Base-by-base conservation (phyloP, 2,797 vertebrate genomes). In the Rhabdomys pumilio region DNA sequence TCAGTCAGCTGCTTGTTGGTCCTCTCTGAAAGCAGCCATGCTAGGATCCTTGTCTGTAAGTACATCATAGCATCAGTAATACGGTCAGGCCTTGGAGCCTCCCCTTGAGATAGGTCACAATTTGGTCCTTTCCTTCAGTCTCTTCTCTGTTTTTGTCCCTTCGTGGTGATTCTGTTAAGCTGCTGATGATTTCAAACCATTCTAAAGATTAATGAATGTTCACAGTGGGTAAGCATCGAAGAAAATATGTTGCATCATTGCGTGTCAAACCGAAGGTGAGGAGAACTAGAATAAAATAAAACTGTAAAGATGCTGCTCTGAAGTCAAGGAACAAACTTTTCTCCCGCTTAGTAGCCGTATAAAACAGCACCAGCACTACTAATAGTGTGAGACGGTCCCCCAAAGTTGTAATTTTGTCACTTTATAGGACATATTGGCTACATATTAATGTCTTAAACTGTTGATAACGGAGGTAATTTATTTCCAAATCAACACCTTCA, bases 401-500 rank as follows among this genome's bases (percentile, higher is more conserved):
- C 31, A 93, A 93, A 81, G 15, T 90, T 22, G 41, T 87, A 53
- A 84, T 79, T 92, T 93, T 95, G 41, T 24, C 65, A 96, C 47
- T 84, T 96, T 41, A 80, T 93, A 84, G 77, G 89, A 96, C 93
- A 86, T 83, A 85, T 19, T 92, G 6, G 92, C 57, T 96, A 84
- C 2, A 90, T 79, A 77, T 77, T 89, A 95, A 96, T 92, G 41
- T 20, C 75, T 89, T 93, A 90, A 94, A 91, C 63, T 75, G 93
- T 24, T 76, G 44, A 69, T 55, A 47, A 93, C 47, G 89, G 81
- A 91, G 38, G 50, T 83, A 86, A 96, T 96, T 95, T 97, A 94
- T 93, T 97, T 75, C 91, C 89, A 96, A 96, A 19, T 96, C 76
- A 93, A 93, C 41, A 94, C 76, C 91, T 97, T 90, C n/a, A 86